Percentiles rank a stretch among this genome's conserved stretches.
These are phyloP conservation scores for Nowickia ferox DNA, from an alignment of 2,888 invertebrate species.

Conservation along the genomic window DNA sequence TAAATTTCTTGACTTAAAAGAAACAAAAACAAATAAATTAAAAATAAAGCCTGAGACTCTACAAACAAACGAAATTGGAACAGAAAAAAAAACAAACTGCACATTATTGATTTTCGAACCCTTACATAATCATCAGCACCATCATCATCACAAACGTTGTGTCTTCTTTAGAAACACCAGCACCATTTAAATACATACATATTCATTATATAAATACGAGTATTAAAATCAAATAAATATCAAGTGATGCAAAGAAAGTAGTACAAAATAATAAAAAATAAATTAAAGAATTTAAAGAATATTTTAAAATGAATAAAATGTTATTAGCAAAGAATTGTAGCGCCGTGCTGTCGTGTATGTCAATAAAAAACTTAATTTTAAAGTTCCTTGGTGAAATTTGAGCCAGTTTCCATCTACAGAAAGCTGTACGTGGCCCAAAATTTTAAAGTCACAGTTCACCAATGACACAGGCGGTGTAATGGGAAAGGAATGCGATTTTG, in stretches of 20 bases:
- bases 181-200: conserved; percentile 18
- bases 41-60: not conserved
- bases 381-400: too few relatives aligned
- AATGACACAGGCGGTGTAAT: too few relatives aligned
- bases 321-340: not conserved
- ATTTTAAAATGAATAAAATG: not conserved
- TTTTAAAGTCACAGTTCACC: too few relatives aligned
- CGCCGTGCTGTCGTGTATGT: too few relatives aligned
- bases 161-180: conserved; percentile 17
- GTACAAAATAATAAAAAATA: conserved; percentile 38
- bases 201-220: not conserved
- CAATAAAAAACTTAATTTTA: too few relatives aligned
- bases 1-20: not conserved
- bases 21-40: not conserved
- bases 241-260: conserved; percentile 19
- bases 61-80: conserved; percentile 32
- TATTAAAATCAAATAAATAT: conserved; percentile 22
- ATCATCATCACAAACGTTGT: conserved; percentile 49
- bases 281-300: conserved; percentile 1
- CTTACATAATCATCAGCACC: conserved; percentile 60
- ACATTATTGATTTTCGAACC: conserved; percentile 67
- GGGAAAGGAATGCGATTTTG: too few relatives aligned
- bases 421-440: too few relatives aligned
- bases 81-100: conserved; percentile 35
- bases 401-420: too few relatives aligned